Evolutionary conservation across 2,113 vertebrate species (phyloP).

Genomic region (Leuciscus idus): DNA sequence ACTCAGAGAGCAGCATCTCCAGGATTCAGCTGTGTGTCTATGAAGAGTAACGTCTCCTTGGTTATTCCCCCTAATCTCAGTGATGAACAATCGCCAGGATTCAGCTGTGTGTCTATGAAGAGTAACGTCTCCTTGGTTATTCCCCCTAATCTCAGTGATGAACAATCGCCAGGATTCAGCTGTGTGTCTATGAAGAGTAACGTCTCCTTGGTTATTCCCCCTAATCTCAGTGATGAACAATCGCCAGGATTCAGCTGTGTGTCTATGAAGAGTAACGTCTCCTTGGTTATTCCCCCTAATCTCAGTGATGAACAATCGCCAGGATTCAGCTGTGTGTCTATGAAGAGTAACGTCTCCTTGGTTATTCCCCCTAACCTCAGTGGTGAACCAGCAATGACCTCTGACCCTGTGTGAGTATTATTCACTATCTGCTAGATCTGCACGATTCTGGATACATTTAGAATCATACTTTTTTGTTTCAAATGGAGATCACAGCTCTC

Average conservation of each 20-base stretch:
- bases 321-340: no score
- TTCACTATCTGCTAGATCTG: background rate
- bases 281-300: accelerated
- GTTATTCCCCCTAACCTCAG: no score
- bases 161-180: background rate
- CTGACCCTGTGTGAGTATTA: background rate
- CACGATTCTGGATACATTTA: background rate
- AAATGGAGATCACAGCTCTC: no score
- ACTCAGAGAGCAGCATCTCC: background rate
- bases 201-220: accelerated
- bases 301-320: background rate
- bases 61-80: accelerated
- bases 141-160: accelerated
- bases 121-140: background rate
- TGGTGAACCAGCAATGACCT: background rate
- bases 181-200: background rate
- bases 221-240: background rate
- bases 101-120: background rate
- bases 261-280: no score
- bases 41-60: no score
- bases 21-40: no score
- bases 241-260: background rate
- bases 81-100: background rate
- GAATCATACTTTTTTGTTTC: no score
- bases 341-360: no score